phyloP scores from a whole-genome alignment of 2,113 vertebrate genomes.

The Gnathonemus longibarbis region DNA sequence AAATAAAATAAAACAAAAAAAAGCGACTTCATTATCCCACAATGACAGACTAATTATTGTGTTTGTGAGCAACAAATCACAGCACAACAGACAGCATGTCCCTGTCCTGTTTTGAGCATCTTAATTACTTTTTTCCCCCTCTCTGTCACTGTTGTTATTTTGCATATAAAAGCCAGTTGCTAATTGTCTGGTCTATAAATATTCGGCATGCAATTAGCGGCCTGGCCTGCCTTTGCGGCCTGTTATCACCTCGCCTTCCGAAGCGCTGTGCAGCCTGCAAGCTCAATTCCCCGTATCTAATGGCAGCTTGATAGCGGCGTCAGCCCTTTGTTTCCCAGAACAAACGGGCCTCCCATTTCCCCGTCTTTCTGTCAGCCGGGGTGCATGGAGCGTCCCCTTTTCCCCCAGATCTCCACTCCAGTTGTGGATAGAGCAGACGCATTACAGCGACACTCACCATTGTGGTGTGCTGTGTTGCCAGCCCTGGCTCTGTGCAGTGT shows the following conservation, averaged over 20 bases:
- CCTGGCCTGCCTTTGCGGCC: conserved; percentile 65
- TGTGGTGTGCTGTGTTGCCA: background rate
- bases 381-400: conserved; percentile 1
- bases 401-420: conserved; percentile 10
- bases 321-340: conserved; percentile 60
- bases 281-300: conserved; percentile 66
- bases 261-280: conserved; percentile 51
- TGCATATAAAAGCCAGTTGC: conserved; percentile 73
- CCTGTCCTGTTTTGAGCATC: conserved; percentile 74
- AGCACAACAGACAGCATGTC: conserved; percentile 75
- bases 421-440: background rate
- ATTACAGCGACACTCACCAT: background rate
- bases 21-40: conserved; percentile 72
- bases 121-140: conserved; percentile 64
- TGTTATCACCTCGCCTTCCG: conserved; percentile 68
- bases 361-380: conserved; percentile 31
- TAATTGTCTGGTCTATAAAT: conserved; percentile 79
- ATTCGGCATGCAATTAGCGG: conserved; percentile 70
- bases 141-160: conserved; percentile 68
- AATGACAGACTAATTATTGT: conserved; percentile 76
- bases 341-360: conserved; percentile 46
- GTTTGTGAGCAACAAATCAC: conserved; percentile 75
- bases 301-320: conserved; percentile 63
- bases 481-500: background rate
- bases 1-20: conserved; percentile 49